Percentiles rank a stretch among this genome's conserved stretches.
Evolutionary conservation across 2,797 vertebrate genomes (phyloP).

Genomic region (Helarctos malayanus): DNA sequence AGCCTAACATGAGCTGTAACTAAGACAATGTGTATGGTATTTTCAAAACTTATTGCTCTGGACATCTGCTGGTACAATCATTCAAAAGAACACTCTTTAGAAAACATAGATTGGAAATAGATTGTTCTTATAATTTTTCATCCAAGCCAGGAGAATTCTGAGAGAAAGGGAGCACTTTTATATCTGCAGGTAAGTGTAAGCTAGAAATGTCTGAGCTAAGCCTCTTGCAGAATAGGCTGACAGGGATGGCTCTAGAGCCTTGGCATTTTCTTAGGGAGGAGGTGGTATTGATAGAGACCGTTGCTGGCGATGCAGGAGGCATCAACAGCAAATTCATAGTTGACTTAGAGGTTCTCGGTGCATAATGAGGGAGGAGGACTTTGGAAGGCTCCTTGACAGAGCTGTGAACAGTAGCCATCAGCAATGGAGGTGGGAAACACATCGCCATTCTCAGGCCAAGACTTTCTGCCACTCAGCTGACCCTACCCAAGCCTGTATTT

Average conservation of each 20-base stretch:
- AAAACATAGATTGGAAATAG: neutral
- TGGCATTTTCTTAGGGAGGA: neutral
- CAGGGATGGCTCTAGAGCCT: neutral
- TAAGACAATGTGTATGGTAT: neutral
- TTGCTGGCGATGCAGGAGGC: neutral
- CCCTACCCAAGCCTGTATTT: neutral
- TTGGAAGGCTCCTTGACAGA: neutral
- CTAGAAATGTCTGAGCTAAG: neutral
- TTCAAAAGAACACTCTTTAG: neutral
- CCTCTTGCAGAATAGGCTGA: neutral
- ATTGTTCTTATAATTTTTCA: neutral
- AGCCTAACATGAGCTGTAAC: neutral
- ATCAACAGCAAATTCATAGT: neutral
- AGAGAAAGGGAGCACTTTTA: neutral
- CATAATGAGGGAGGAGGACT: neutral
- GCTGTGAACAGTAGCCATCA: neutral
- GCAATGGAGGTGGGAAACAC: neutral
- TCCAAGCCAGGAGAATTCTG: neutral
- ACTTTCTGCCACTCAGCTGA: neutral
- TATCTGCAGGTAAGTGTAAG: neutral
- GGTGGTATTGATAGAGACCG: neutral
- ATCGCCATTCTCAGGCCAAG: neutral
- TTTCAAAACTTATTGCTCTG: neutral
- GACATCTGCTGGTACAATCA: neutral
- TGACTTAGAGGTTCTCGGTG: neutral